Evolutionary conservation across 2,113 vertebrate species (phyloP).

Genomic region (Sakesphorus luctuosus): DNA sequence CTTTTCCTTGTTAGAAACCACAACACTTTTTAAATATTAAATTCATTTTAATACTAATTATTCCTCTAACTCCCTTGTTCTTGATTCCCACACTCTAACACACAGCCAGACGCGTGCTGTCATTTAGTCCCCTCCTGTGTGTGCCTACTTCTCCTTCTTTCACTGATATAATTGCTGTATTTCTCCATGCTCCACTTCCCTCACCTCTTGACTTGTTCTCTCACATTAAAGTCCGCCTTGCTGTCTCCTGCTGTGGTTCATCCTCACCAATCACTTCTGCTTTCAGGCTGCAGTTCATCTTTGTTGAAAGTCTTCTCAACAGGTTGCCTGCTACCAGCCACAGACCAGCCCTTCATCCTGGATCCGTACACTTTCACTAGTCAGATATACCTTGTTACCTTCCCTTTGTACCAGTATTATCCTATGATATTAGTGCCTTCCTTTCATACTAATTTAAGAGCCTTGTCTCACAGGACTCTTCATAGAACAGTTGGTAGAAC

Average conservation of each 20-base stretch:
- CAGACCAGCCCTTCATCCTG: background rate
- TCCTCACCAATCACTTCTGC: background rate
- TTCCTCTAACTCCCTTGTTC: background rate
- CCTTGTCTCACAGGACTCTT: background rate
- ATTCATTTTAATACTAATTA: background rate
- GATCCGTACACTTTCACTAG: background rate
- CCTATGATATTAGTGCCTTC: background rate
- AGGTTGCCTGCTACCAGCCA: background rate
- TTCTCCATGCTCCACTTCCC: background rate
- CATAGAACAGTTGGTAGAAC: background rate
- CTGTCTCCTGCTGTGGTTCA: background rate
- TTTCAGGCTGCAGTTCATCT: background rate
- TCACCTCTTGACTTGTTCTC: constrained; percentile 13
- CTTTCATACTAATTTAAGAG: background rate
- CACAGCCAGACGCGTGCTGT: background rate
- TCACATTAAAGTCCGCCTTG: background rate
- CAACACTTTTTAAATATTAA: background rate
- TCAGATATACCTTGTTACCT: background rate
- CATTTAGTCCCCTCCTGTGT: background rate
- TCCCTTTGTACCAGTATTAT: background rate
- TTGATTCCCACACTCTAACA: background rate
- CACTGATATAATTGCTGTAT: background rate
- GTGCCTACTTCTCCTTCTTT: background rate
- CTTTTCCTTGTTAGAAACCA: background rate
- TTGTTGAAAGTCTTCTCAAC: background rate